Base-by-base conservation (phyloP, 2,888 invertebrate genomes). In the Agrenia bidenticulata region DNA sequence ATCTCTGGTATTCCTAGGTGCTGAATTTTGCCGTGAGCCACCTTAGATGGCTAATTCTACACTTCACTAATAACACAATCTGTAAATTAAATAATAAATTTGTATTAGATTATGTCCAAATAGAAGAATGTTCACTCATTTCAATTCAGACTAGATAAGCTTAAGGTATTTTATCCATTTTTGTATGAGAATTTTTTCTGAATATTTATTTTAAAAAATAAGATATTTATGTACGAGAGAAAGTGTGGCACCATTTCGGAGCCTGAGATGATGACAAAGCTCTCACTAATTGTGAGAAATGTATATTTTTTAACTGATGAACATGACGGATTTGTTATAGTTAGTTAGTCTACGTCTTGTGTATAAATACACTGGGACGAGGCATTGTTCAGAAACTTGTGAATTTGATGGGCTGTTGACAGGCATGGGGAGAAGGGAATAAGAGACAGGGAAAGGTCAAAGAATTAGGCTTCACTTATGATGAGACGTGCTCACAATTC, bases 1-100 rank as follows among this genome's bases (percentile, higher is more conserved):
- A 90, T 90, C 83, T 90, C 76, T 69, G 76, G 76, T 70, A 75
- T 70, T 72, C 75, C 76, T 55, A 75, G 65, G 51, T 72, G 76
- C 67, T 75, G 75, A 69, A 75, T 71, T 64, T 76, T 76, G 73
- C 75, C 74, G 68, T 74, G 74, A 73, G 75, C 75, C 76, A 76
- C 75, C 73, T 61, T 66, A 63, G 45, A 19, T 45, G 45, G 15
- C 45, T 19, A 45, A 45, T 17, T 17, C 45, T 17, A 5, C 19
- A 4, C 45, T 17, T n/a, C 15, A 45, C 45, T 9, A 45, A n/a
- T 11, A 45, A 45, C 45, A 45, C 45, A 45, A 45, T 15, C 45
- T 45, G n/a, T 5, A 45, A 45, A 45, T 32, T 32, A 45, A 45
- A 45, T 45, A 45, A 17, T 9, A 45, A 45, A 45, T 15, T n/a